Conservation (phyloP, 2,113 vertebrate species). For the Monopterus albus region DNA sequence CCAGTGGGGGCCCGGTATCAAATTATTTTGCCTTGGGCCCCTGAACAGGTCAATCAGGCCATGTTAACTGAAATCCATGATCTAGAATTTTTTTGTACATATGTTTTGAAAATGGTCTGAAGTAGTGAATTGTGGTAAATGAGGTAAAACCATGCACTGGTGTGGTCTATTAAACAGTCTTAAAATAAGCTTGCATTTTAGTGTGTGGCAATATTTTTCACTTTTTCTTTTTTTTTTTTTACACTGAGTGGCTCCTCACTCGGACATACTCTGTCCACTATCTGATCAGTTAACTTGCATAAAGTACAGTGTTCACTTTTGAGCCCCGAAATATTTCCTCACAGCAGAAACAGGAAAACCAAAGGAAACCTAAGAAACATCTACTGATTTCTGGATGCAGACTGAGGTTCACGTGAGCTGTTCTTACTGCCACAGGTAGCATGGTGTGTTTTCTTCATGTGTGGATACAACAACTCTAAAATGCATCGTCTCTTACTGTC, state of each 20-base stretch:
- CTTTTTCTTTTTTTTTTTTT: no score
- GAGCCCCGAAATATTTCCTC: not conserved
- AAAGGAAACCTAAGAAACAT: not conserved
- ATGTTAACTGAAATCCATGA: not conserved
- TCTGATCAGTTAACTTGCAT: conserved; percentile 28
- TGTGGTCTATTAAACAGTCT: conserved; percentile 10
- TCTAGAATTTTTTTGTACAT: no score
- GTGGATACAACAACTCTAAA: conserved; percentile 1
- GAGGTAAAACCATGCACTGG: conserved; percentile 9
- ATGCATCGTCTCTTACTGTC: conserved; percentile 19
- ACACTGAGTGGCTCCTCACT: conserved; percentile 22
- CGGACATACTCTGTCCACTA: conserved; percentile 26
- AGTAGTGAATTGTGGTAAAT: not conserved
- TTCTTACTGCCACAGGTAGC: not conserved
- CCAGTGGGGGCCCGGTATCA: not conserved
- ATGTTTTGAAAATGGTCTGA: not conserved
- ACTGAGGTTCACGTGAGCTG: not conserved
- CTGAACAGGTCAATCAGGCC: no score
- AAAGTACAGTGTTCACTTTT: conserved; percentile 5
- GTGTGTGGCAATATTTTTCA: conserved; percentile 5
- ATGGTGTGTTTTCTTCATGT: not conserved
- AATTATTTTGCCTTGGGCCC: not conserved
- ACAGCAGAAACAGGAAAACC: conserved; percentile 1
- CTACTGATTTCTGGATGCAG: not conserved
- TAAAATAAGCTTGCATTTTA: not conserved